Evolutionary conservation across 2,797 vertebrate species (phyloP).

Genomic region (Sternotherus odoratus): DNA sequence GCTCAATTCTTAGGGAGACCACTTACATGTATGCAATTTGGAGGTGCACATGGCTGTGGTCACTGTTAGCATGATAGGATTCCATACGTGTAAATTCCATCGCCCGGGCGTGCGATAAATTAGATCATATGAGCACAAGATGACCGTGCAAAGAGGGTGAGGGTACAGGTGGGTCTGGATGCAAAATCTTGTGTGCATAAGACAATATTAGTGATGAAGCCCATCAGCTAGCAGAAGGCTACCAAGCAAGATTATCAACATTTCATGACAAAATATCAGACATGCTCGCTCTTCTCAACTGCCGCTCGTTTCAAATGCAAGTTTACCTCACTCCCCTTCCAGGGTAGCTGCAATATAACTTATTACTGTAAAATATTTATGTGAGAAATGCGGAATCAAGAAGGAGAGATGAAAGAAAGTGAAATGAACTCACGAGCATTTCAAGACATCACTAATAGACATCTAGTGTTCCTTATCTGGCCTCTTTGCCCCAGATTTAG

Average conservation of each 20-base stretch:
- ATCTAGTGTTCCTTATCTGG: slow-evolving; percentile 6
- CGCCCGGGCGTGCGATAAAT: neutral
- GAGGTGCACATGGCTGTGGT: fast-evolving
- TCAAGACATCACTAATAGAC: slow-evolving; percentile 20
- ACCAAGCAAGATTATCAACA: neutral
- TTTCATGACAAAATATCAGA: neutral
- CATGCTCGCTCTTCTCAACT: neutral
- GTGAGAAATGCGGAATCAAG: slow-evolving; percentile 12
- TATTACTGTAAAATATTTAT: slow-evolving; percentile 3
- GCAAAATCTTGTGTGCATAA: neutral
- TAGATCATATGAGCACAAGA: neutral
- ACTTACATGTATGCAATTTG: neutral
- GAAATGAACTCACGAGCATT: slow-evolving; percentile 3
- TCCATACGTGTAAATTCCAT: neutral
- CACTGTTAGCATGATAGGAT: fast-evolving
- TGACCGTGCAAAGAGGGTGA: fast-evolving
- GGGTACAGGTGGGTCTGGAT: neutral
- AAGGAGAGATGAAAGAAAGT: slow-evolving; percentile 40
- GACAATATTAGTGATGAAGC: fast-evolving
- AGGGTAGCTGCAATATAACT: neutral
- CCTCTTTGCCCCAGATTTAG: slow-evolving; percentile 2
- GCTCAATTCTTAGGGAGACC: neutral
- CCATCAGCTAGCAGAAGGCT: neutral
- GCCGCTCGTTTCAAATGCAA: neutral
- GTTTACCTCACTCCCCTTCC: neutral